phyloP scores from a whole-genome alignment of 2,113 vertebrate genomes.

The Zapornia atra region DNA sequence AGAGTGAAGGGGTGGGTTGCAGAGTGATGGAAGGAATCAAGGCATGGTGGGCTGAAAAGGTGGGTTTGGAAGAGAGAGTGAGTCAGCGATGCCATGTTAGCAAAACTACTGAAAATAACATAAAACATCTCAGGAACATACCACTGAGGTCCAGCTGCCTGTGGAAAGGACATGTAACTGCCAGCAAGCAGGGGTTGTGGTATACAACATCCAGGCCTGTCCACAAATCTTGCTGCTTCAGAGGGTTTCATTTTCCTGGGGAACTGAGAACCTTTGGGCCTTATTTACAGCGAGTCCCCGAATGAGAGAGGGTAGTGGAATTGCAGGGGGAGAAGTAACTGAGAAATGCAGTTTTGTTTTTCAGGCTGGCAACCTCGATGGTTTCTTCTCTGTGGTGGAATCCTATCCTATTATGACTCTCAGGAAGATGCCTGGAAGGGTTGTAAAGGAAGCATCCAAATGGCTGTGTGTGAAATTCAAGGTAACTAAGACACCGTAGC shows the following conservation, averaged over 20 bases:
- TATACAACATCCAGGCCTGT: background rate
- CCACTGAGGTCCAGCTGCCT: background rate
- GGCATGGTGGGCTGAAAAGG: background rate
- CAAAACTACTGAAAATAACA: background rate
- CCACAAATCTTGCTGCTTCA: background rate
- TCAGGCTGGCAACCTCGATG: constrained; percentile 98
- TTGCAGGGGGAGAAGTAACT: background rate
- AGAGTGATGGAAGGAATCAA: background rate
- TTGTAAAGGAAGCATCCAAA: constrained; percentile 97
- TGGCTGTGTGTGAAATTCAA: constrained; percentile 99
- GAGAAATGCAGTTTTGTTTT: constrained; percentile 29
- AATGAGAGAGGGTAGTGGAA: background rate
- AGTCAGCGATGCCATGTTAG: background rate
- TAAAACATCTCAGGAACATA: background rate
- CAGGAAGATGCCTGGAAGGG: constrained; percentile 98
- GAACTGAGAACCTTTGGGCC: background rate
- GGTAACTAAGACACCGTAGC: constrained; percentile 73
- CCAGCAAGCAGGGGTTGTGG: background rate
- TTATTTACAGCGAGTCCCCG: background rate
- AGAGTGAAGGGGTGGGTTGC: background rate
- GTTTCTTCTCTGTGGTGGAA: constrained; percentile 95
- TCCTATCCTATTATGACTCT: constrained; percentile 96
- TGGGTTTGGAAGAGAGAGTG: background rate
- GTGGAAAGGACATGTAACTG: background rate
- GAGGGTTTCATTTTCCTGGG: background rate